phyloP scores from a whole-genome alignment of 2,113 vertebrate species.

The Nothoprocta pentlandii region DNA sequence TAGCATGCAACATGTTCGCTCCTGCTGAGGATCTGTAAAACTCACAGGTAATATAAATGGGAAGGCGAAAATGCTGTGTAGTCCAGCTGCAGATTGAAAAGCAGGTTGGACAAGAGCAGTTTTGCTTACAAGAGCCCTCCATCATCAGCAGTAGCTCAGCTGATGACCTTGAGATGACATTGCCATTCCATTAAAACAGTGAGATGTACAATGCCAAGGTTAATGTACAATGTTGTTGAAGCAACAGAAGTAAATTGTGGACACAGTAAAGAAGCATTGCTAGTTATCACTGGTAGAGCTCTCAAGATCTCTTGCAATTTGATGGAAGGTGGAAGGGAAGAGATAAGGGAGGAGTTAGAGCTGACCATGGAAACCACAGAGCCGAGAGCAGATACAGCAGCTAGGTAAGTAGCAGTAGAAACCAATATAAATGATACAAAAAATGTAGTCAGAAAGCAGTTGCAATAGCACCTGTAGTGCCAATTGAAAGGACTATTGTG shows the following conservation, averaged over 20 bases:
- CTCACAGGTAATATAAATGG: neutral
- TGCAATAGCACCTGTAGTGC: neutral
- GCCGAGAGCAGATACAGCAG: neutral
- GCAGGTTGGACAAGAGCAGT: neutral
- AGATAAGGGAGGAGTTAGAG: neutral
- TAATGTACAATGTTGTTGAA: neutral
- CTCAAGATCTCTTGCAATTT: neutral
- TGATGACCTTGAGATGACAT: neutral
- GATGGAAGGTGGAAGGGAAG: neutral
- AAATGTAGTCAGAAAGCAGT: fast-evolving
- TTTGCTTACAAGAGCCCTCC: neutral
- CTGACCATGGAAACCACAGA: neutral
- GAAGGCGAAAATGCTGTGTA: fast-evolving
- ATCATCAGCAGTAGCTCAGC: fast-evolving
- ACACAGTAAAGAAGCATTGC: neutral
- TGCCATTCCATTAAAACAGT: neutral
- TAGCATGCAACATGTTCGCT: neutral
- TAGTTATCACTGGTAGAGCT: neutral
- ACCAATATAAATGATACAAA: neutral
- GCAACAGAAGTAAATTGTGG: neutral
- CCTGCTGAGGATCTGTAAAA: neutral
- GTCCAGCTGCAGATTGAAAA: neutral
- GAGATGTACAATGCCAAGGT: neutral
- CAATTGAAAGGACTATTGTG: neutral
- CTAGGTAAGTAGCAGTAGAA: neutral